Conservation (phyloP, 2,113 vertebrate genomes). For the Gorilla gorilla region DNA sequence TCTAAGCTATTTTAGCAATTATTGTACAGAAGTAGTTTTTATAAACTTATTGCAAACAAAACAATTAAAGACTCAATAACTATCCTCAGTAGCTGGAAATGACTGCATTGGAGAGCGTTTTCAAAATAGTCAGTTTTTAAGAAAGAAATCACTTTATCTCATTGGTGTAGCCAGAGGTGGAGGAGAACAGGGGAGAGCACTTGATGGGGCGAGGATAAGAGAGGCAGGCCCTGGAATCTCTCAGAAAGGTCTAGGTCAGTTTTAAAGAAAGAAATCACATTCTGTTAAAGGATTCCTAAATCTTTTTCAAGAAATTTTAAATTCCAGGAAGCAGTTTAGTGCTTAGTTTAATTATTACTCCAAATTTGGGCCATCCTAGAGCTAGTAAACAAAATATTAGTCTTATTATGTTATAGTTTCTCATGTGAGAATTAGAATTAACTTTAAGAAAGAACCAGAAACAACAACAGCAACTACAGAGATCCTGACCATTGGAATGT, state of each 20-base stretch:
- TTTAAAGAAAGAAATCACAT: background rate
- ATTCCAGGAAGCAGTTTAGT: background rate
- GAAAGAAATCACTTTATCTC: background rate
- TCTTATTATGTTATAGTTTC: background rate
- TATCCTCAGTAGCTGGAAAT: background rate
- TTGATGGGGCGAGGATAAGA: background rate
- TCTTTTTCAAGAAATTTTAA: background rate
- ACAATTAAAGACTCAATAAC: background rate
- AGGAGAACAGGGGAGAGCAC: background rate
- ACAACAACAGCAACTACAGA: too few relatives aligned
- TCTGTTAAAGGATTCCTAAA: slow-evolving; percentile 24
- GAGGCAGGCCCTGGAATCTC: background rate
- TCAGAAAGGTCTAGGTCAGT: background rate
- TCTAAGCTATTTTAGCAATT: background rate
- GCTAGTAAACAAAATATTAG: background rate
- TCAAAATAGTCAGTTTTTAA: background rate
- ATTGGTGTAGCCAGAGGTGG: too few relatives aligned
- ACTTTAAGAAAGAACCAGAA: background rate
- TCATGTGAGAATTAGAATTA: background rate
- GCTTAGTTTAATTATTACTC: background rate
- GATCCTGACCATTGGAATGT: rapidly evolving
- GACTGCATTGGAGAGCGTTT: background rate
- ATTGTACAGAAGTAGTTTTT: background rate
- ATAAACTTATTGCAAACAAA: background rate
- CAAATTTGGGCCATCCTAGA: background rate